Evolutionary conservation across 2,113 vertebrate species (phyloP).

Genomic region (Crotalus horridus): DNA sequence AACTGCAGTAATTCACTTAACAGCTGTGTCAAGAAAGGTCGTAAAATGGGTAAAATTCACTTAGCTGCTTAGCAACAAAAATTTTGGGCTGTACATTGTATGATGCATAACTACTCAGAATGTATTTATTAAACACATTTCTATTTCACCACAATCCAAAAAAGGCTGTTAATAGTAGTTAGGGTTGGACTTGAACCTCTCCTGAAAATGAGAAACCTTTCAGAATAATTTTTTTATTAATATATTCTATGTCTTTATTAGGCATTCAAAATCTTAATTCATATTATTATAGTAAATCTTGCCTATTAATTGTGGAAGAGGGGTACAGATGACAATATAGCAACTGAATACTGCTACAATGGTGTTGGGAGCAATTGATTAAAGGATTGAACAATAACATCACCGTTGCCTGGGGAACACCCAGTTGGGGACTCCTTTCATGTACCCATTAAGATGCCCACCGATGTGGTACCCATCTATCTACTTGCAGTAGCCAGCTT

Average conservation of each 20-base stretch:
- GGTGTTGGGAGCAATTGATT: too few relatives aligned
- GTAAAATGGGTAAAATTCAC: too few relatives aligned
- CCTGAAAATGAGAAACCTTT: not conserved
- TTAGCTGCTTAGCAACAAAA: too few relatives aligned
- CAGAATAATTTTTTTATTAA: not conserved
- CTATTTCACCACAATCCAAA: not conserved
- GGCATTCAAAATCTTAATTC: not conserved
- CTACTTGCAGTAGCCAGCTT: too few relatives aligned
- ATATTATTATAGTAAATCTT: not conserved
- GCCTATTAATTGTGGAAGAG: not conserved
- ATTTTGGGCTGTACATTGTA: not conserved
- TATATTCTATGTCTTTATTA: not conserved
- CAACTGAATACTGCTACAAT: too few relatives aligned
- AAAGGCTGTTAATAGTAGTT: not conserved
- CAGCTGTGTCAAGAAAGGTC: too few relatives aligned
- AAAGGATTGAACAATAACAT: too few relatives aligned
- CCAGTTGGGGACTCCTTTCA: too few relatives aligned
- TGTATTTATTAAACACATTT: not conserved
- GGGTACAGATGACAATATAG: not conserved
- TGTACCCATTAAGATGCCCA: too few relatives aligned
- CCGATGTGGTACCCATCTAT: too few relatives aligned
- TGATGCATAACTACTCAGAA: not conserved
- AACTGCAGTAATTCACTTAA: too few relatives aligned
- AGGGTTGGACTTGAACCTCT: not conserved
- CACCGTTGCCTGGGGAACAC: too few relatives aligned